A percentile compares a stretch with the other conserved stretches of the same genome.
These are phyloP conservation scores for Dasyurus viverrinus DNA, from an alignment of 2,113 vertebrate species.

Conservation along the genomic window DNA sequence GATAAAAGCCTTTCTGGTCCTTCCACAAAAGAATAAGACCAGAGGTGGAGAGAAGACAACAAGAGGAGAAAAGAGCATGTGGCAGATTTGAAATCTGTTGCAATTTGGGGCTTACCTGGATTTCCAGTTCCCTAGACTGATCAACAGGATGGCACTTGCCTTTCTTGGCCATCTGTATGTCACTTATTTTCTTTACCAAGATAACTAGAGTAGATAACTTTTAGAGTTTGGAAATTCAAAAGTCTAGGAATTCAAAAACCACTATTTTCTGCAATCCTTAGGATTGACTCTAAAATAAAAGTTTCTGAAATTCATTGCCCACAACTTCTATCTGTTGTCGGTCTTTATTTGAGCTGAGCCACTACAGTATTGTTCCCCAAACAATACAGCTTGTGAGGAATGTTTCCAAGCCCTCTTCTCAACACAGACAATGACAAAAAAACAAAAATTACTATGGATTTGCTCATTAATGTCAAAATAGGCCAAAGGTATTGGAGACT, in stretches of 20 bases:
- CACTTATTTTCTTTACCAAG: background rate
- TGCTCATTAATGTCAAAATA: slow-evolving; percentile 50
- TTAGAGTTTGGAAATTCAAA: too few species aligned
- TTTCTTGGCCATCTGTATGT: background rate
- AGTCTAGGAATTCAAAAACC: background rate
- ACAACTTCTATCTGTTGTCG: slow-evolving; percentile 22
- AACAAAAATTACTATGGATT: background rate
- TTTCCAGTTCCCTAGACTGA: background rate
- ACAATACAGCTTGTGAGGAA: slow-evolving; percentile 17
- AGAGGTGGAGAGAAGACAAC: background rate
- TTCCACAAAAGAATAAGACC: background rate
- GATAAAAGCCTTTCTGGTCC: background rate
- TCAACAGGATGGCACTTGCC: background rate
- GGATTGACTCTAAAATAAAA: slow-evolving; percentile 2
- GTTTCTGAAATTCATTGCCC: background rate
- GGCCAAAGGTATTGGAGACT: background rate
- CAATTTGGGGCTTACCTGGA: background rate
- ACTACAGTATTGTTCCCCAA: slow-evolving; percentile 15
- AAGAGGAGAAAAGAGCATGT: background rate
- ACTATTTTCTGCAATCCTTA: slow-evolving; percentile 1
- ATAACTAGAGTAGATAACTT: background rate
- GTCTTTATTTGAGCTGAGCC: background rate
- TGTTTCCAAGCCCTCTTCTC: background rate
- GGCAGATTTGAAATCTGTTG: background rate
- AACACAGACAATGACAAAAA: slow-evolving; percentile 21